phyloP scores from a whole-genome alignment of 1,140 invertebrate genomes.

The Onthophagus taurus region DNA sequence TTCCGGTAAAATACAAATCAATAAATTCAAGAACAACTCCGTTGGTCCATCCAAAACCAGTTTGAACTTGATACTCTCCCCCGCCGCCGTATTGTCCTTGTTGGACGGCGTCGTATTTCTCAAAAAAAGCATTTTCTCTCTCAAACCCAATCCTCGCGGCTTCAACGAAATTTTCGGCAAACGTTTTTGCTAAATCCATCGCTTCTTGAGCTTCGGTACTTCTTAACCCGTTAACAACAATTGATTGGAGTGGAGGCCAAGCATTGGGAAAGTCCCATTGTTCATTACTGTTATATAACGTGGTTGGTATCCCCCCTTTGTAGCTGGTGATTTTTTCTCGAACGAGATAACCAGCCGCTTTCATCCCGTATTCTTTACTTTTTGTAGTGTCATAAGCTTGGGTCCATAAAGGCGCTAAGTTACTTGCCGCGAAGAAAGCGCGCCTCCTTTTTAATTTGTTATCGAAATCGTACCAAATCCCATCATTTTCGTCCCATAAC shows the following conservation, averaged over 20 bases:
- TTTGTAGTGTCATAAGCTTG: conserved; percentile 27
- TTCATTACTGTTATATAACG: conserved; percentile 56
- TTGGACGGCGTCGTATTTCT: conserved; percentile 73
- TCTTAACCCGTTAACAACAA: conserved; percentile 61
- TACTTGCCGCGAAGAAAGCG: conserved; percentile 54
- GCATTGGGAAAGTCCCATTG: conserved; percentile 89
- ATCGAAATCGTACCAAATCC: conserved; percentile 66
- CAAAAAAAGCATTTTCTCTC: conserved; percentile 59
- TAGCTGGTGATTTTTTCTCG: conserved; percentile 41
- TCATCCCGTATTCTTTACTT: conserved; percentile 19
- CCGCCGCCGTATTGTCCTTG: conserved; percentile 70
- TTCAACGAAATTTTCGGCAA: conserved; percentile 63
- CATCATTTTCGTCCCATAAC: conserved; percentile 50
- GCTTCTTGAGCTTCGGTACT: conserved; percentile 42
- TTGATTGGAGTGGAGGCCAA: conserved; percentile 76
- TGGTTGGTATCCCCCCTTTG: conserved; percentile 64
- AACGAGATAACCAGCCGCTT: conserved; percentile 44
- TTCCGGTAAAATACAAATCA: conserved; percentile 5
- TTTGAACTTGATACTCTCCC: conserved; percentile 82
- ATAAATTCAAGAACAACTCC: conserved; percentile 47
- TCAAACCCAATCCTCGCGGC: conserved; percentile 56
- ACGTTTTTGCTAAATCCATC: conserved; percentile 52
- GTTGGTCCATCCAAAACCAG: conserved; percentile 93
- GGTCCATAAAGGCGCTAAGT: conserved; percentile 62
- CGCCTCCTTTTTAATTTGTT: conserved; percentile 29